phyloP scores from a whole-genome alignment of 2,113 vertebrate species.

The Tyto alba region DNA sequence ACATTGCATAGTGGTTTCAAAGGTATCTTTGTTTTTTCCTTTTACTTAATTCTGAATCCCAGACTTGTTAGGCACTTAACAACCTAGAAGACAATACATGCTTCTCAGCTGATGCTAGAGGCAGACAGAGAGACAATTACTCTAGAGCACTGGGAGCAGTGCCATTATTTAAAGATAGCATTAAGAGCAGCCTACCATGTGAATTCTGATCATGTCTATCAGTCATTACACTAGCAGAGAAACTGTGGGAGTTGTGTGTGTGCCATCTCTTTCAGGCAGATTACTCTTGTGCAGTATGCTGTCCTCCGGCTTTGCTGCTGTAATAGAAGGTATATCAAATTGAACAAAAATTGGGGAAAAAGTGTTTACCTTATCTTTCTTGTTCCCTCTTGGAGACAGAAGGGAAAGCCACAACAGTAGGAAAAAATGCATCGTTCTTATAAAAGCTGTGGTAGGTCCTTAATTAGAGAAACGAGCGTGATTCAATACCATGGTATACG shows the following conservation, averaged over 20 bases:
- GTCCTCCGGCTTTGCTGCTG: neutral
- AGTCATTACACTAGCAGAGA: neutral
- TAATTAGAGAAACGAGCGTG: neutral
- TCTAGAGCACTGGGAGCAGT: neutral
- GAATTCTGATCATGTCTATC: neutral
- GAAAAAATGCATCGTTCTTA: neutral
- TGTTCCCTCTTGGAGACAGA: neutral
- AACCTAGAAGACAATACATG: neutral
- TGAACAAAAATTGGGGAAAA: neutral
- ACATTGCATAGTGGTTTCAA: neutral
- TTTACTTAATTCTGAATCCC: neutral
- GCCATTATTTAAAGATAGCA: neutral
- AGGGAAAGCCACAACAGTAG: neutral
- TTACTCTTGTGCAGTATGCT: neutral
- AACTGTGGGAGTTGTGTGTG: neutral
- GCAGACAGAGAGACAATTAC: neutral
- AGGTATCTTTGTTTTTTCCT: neutral
- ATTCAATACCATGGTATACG: neutral
- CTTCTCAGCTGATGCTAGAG: neutral
- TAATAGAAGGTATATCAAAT: neutral
- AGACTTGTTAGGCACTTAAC: neutral
- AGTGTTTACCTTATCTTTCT: neutral
- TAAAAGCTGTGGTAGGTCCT: neutral
- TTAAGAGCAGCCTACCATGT: neutral
- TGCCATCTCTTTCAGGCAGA: neutral